These are phyloP conservation scores for Patella pellucida DNA, from an alignment of 2,888 invertebrate genomes.

Conservation along the genomic window DNA sequence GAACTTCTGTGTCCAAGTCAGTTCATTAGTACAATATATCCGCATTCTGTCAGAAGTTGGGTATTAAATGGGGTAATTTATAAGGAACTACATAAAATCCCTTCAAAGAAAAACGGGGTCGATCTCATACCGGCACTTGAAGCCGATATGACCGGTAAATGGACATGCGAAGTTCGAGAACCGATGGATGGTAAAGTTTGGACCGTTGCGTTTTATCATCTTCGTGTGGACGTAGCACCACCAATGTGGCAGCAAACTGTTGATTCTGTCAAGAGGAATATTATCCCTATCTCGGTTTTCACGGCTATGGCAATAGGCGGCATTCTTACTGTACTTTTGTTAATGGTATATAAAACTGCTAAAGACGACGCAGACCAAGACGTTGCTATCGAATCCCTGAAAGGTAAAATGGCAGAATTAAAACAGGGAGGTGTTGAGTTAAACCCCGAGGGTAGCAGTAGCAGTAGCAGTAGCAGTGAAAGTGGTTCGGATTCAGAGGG, in stretches of 20 bases:
- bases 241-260: neutral
- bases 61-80: neutral
- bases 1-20: constrained; percentile 8
- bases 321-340: too few species aligned
- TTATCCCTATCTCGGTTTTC: too few species aligned
- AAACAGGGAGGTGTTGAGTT: too few species aligned
- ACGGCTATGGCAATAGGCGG: too few species aligned
- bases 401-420: too few species aligned
- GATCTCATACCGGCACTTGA: neutral
- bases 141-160: neutral
- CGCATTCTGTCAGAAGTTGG: constrained; percentile 2
- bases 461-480: too few species aligned
- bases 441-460: too few species aligned
- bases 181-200: neutral
- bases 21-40: neutral
- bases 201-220: constrained; percentile 9
- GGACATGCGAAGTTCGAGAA: constrained; percentile 14
- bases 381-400: too few species aligned
- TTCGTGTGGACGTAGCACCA: neutral
- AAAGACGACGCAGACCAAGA: too few species aligned
- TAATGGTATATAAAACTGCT: too few species aligned
- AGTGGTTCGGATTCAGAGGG: too few species aligned
- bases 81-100: neutral
- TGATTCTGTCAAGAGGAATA: neutral
- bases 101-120: neutral